Conservation (phyloP, 2,113 vertebrate species). For the Catagonus wagneri region DNA sequence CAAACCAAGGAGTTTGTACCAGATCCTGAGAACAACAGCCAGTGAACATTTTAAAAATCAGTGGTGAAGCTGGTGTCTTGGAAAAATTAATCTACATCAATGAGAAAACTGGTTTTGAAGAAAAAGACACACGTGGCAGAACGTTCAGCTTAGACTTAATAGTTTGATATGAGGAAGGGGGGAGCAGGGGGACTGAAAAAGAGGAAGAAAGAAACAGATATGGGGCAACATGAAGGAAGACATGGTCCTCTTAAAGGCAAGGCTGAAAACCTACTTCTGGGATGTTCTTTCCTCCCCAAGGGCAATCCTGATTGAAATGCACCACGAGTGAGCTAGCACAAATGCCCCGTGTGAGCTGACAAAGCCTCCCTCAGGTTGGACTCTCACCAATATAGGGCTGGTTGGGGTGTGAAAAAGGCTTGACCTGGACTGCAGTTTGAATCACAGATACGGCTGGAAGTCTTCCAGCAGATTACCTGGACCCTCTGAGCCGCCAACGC, state of each 20-base stretch:
- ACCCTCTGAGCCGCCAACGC: neutral
- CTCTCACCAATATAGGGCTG: neutral
- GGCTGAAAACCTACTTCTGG: neutral
- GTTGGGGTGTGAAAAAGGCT: neutral
- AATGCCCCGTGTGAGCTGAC: neutral
- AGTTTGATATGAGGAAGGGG: neutral
- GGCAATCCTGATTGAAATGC: neutral
- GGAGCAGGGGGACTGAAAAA: neutral
- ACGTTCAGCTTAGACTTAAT: neutral
- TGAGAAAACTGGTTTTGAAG: neutral
- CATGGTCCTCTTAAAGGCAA: neutral
- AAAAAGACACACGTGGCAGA: neutral
- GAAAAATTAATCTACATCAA: neutral
- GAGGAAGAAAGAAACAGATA: neutral
- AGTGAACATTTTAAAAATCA: conserved; percentile 1
- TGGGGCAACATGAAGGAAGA: neutral
- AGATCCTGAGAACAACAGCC: neutral
- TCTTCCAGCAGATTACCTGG: neutral
- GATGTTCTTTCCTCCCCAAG: neutral
- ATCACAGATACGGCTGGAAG: fast-evolving
- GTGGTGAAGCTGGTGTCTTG: neutral
- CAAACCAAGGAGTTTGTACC: neutral
- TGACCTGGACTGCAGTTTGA: neutral
- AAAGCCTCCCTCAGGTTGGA: neutral
- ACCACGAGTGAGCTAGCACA: neutral